These are phyloP conservation scores for Potamarius usumacintae DNA, from an alignment of 2,113 vertebrate species.

Conservation along the genomic window DNA sequence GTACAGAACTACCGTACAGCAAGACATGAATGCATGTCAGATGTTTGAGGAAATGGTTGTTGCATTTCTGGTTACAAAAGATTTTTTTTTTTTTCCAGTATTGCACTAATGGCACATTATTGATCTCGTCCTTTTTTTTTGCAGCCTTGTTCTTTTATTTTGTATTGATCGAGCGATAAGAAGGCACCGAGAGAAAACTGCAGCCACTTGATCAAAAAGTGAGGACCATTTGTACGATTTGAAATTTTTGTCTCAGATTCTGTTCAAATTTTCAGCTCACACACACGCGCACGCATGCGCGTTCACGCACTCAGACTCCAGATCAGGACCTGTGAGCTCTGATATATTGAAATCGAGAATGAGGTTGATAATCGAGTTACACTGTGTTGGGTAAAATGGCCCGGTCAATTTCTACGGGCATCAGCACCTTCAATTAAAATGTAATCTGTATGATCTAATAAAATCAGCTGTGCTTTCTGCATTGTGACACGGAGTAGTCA, in stretches of 20 bases:
- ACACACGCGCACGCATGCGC: background rate
- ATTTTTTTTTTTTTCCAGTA: background rate
- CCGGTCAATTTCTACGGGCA: background rate
- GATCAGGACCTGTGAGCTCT: background rate
- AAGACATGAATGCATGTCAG: background rate
- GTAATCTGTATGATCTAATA: slow-evolving; percentile 1
- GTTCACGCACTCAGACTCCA: background rate
- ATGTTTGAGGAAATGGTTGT: background rate
- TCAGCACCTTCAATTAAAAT: slow-evolving; percentile 19
- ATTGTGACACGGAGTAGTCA: background rate
- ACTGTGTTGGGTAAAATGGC: background rate
- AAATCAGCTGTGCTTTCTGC: background rate
- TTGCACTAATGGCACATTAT: background rate
- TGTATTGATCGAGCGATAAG: background rate
- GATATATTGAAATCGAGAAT: background rate
- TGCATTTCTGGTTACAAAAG: slow-evolving; percentile 6
- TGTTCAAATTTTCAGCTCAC: background rate
- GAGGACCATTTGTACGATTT: background rate
- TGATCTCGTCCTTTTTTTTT: background rate
- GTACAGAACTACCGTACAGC: background rate
- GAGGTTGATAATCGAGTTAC: background rate
- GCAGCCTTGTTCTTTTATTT: background rate
- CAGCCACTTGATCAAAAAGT: background rate
- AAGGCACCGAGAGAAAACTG: background rate
- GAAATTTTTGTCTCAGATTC: background rate